Evolutionary conservation across 23 tunicate genomes (phyloP).

Genomic region (Trididemnum nubilum): DNA sequence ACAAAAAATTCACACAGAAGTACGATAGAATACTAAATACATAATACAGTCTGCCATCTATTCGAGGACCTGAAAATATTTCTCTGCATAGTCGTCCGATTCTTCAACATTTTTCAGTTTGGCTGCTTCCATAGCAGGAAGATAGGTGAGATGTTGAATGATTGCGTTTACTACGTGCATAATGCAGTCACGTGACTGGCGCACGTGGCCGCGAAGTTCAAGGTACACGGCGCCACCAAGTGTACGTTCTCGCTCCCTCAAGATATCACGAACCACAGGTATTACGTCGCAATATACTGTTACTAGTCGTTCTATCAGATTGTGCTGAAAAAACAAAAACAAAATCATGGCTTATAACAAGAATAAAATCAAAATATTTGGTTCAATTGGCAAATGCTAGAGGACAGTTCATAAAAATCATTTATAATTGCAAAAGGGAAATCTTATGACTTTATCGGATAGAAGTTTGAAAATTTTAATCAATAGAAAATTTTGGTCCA

Average conservation of each 20-base stretch:
- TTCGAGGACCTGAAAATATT: slow-evolving; percentile 66
- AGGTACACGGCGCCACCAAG: slow-evolving; percentile 6
- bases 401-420: too few species aligned
- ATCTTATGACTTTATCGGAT: too few species aligned
- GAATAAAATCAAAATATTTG: background rate
- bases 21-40: too few species aligned
- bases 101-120: slow-evolving; percentile 2
- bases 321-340: slow-evolving; percentile 29
- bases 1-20: too few species aligned
- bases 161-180: slow-evolving; percentile 26
- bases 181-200: slow-evolving; percentile 31
- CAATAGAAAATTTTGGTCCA: too few species aligned
- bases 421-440: too few species aligned
- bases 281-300: slow-evolving; percentile 32
- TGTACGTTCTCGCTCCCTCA: slow-evolving; percentile 4
- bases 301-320: slow-evolving; percentile 21
- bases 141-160: slow-evolving; percentile 29
- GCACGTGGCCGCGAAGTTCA: slow-evolving; percentile 43
- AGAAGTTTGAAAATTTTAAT: too few species aligned
- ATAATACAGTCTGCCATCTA: too few species aligned
- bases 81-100: slow-evolving; percentile 24
- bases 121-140: slow-evolving; percentile 43
- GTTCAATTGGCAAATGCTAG: too few species aligned
- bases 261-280: background rate
- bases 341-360: background rate